These are phyloP conservation scores for Parazoanthus swiftii DNA, from an alignment of 92 coral and sea anemone genomes.

Conservation along the genomic window DNA sequence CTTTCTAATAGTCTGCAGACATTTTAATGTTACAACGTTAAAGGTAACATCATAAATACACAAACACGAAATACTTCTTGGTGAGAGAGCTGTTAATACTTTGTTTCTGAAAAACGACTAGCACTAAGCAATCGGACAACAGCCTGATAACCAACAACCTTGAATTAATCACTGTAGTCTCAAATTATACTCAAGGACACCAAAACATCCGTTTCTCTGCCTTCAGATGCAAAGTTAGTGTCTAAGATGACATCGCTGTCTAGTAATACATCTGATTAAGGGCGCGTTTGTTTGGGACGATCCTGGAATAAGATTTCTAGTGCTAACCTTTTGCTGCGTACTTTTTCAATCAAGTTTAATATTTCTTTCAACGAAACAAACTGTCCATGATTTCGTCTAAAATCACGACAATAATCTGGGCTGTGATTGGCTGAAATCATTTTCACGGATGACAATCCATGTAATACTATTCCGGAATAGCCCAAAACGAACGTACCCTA, in stretches of 20 bases:
- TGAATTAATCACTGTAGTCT: background rate
- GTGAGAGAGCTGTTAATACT: background rate
- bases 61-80: background rate
- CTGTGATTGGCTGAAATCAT: too few species aligned
- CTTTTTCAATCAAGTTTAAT: too few species aligned
- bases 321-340: too few species aligned
- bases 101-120: too few species aligned
- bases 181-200: background rate
- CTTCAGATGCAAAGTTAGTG: background rate
- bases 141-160: background rate
- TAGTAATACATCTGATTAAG: background rate
- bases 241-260: background rate
- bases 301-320: too few species aligned
- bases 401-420: too few species aligned
- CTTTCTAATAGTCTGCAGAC: conserved; percentile 62
- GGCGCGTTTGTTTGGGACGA: too few species aligned
- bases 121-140: background rate
- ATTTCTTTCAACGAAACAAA: too few species aligned
- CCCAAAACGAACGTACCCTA: too few species aligned
- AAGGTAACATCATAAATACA: background rate
- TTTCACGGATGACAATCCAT: too few species aligned
- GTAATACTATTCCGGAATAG: too few species aligned
- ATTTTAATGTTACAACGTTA: background rate
- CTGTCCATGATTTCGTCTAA: too few species aligned
- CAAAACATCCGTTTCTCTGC: background rate